phyloP scores from a whole-genome alignment of 1,140 invertebrate genomes.

The Sesamia nonagrioides region DNA sequence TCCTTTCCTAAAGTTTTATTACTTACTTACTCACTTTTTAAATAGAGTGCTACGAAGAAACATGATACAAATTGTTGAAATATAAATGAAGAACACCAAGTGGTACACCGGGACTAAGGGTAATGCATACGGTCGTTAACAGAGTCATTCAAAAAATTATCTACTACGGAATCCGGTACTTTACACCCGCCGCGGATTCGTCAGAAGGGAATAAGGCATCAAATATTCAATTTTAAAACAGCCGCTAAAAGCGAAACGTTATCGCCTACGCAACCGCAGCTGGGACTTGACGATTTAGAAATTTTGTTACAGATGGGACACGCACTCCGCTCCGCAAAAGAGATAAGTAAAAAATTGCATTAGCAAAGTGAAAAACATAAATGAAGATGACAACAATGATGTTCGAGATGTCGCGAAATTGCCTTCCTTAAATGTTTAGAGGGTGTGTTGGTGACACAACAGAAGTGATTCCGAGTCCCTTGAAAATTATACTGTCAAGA shows the following conservation, averaged over 20 bases:
- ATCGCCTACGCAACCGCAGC: constrained; percentile 82
- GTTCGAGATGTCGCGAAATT: constrained; percentile 77
- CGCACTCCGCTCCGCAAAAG: constrained; percentile 76
- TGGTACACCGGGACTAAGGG: constrained; percentile 59
- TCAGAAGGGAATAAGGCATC: constrained; percentile 86
- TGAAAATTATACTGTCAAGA: constrained; percentile 85
- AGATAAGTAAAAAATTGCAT: constrained; percentile 85
- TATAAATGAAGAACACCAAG: constrained; percentile 61
- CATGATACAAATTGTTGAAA: constrained; percentile 59
- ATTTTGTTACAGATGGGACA: constrained; percentile 86
- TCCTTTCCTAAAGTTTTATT: constrained; percentile 13
- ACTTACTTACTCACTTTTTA: constrained; percentile 39
- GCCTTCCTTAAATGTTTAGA: constrained; percentile 77
- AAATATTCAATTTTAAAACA: constrained; percentile 88
- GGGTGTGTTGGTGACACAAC: constrained; percentile 78
- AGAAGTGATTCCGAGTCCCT: constrained; percentile 70
- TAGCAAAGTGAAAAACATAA: constrained; percentile 85
- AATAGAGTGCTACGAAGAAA: constrained; percentile 47
- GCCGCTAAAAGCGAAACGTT: constrained; percentile 87
- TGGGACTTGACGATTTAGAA: constrained; percentile 85
- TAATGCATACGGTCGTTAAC: constrained; percentile 76
- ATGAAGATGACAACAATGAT: constrained; percentile 78
- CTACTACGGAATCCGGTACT: constrained; percentile 74
- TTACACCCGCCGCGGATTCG: constrained; percentile 79
- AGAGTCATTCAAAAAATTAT: constrained; percentile 83